Percentiles rank a stretch among this genome's conserved stretches.
Conservation (phyloP, 2,888 invertebrate genomes). For the Epirrhoe alternata region DNA sequence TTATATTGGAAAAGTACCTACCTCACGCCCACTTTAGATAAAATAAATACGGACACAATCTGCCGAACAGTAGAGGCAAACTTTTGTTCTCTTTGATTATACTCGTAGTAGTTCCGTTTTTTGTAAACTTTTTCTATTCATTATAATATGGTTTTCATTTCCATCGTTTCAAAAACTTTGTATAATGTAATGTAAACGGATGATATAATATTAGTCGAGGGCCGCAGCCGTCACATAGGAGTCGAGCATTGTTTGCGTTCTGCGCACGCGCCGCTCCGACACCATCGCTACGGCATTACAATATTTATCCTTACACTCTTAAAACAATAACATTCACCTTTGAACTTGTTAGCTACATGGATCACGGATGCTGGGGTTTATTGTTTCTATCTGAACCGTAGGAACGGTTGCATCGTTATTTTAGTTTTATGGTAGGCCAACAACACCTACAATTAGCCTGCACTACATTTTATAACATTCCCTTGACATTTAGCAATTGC, state of each 20-base stretch:
- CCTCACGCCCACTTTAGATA: too few species aligned
- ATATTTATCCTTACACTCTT: slow-evolving; percentile 38
- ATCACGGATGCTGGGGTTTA: slow-evolving; percentile 10
- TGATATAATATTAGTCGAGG: slow-evolving; percentile 9
- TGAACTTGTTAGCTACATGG: slow-evolving; percentile 38
- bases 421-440: not conserved
- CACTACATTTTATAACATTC: not conserved
- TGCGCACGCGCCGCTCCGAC: slow-evolving; percentile 35
- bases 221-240: slow-evolving; percentile 2
- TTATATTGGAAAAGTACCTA: too few species aligned
- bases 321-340: slow-evolving; percentile 40
- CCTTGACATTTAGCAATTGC: too few species aligned
- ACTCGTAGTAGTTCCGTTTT: not conserved
- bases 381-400: slow-evolving; percentile 7
- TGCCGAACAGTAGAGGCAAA: not conserved
- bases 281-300: slow-evolving; percentile 33
- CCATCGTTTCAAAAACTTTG: not conserved
- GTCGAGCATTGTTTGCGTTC: slow-evolving; percentile 33
- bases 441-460: not conserved
- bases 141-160: slow-evolving; percentile 10
- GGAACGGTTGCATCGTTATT: not conserved
- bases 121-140: not conserved
- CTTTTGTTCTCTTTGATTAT: not conserved
- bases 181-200: not conserved
- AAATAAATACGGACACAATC: too few species aligned